Evolutionary conservation across 2,888 invertebrate genomes (phyloP), one percentile per base, ranked within the genome.

Genomic region (Lasioglossum pauxillum): DNA sequence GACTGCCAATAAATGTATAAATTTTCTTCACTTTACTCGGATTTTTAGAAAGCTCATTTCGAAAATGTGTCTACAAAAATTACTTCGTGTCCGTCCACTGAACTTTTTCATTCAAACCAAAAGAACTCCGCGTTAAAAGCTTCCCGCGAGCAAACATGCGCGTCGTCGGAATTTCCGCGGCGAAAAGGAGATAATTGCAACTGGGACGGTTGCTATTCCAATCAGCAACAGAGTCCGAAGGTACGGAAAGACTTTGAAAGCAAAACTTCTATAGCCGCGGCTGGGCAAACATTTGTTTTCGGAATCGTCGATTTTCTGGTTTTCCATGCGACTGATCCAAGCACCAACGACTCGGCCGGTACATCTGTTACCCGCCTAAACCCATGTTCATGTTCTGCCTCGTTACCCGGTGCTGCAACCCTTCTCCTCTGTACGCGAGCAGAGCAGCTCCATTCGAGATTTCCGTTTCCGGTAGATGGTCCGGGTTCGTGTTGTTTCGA

Each of bases 331-430:
- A 44, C 38, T 31, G 27, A 75, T 16, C 19, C 64, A 14, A 41
- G 57, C 10, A 5, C 49, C 78, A 72, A 8, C 46, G 75, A 76
- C 79, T 79, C 85, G 79, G 64, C 75, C 79, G 60, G 79, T 31
- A 41, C 31, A 57, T 41, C 35, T 72, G 41, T 72, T 27, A 72
- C 60, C 78, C 67, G 78, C 75, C 86, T 82, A 41, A 75, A 85
- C 82, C 81, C 46, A n/a, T 60, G 75, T 73, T 86, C 82, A 86
- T 77, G 85, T 82, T 85, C 77, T 86, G 86, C 78, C 82, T 75
- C 78, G 75, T 82, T 74, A 77, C 60, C 86, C 82, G 46, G 49
- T 69, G 86, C 82, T 82, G 80, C 67, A 72, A 81, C 31, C 75
- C 41, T 44, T 69, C 75, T 14, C 27, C 10, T 73, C 72, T 16